Base-by-base conservation (phyloP, 2,888 invertebrate genomes). In the Poecilus cupreus region DNA sequence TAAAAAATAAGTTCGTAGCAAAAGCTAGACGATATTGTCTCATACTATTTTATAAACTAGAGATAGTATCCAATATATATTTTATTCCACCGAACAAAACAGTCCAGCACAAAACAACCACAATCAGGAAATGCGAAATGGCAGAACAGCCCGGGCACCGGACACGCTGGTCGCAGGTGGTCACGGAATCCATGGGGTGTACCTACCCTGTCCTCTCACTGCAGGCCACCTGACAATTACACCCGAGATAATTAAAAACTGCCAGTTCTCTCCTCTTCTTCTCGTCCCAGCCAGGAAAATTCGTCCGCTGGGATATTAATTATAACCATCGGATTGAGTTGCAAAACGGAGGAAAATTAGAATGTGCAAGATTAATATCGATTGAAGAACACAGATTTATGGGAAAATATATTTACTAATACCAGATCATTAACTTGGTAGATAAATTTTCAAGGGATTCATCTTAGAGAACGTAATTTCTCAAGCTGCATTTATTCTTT, bases 211-310 rank as follows among this genome's bases (percentile, higher is more conserved):
- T 39, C 43, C 8, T 57, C n/a, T 13, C 24, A n/a, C 37, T 5
- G 10, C 10, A n/a, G 20, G n/a, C 70, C 46, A 72, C 75, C 51
- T 75, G 75, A 75, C 51, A 51, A 75, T 75, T 75, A 75, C 32
- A 75, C 75, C 75, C 75, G 51, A 18, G 75, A 75, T 75, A 75
- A 75, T 75, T 75, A 75, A 75, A 75, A 75, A 75, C 75, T 75
- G 51, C 51, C 75, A 26, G 51, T n/a, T n/a, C 43, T 74, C 11
- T 74, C 49, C 74, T 43, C 24, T 16, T 11, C n/a, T 22, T 26
- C 5, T 5, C 37, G 22, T 0, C 26, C 1, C 0, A n/a, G 18
- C 37, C 64, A 68, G 26, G 51, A 49, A 37, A 54, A 51, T 75
- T 18, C 49, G 13, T 51, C 20, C 51, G 16, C 32, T 75, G 75